Evolutionary conservation across 1,140 invertebrate genomes (phyloP), one percentile per base, ranked within the genome.

Genomic region (Zaprionus vittiger): DNA sequence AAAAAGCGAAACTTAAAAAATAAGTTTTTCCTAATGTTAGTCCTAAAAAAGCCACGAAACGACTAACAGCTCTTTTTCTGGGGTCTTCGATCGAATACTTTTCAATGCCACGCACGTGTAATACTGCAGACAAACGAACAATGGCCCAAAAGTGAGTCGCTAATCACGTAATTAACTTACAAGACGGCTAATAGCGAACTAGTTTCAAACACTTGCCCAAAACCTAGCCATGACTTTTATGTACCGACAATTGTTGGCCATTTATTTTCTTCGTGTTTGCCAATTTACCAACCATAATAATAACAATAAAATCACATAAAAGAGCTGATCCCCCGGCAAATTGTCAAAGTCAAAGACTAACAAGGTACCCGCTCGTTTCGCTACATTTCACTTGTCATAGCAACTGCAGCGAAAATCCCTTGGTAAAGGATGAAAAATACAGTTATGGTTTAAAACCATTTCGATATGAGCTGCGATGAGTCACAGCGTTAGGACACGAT

Each of bases 31-130:
- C 41, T 60, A 67, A 67, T 66, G 38, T 37, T 9, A 59, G 60
- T 26, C 38, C 20, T 31, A 17, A 60, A 26, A 17, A 14, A 55
- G 9, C 31, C 31, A 34, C 31, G 9, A 49, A 22, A 28, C 1
- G 12, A 34, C 11, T 37, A 60, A 49, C 62, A 34, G 31, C 79
- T 76, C 68, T 52, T 69, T 65, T 56, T 64, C 5, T 38, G 44
- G 15, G 37, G 37, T 4, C 17, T 28, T 65, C 22, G 14, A 60
- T 52, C 37, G 28, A 37, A 73, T 52, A 68, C 68, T 47, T 69
- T 76, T 59, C 64, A 81, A 77, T 70, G 63, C 62, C 49, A 78
- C 83, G 80, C 80, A 87, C 83, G 83, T 80, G 83, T 80, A 83
- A 69, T 65, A 70, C 73, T 49, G 41, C 37, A 79, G 56, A 86